These are phyloP conservation scores for Xenotilapia caudafasciata DNA, from an alignment of 2,113 vertebrate species.

Conservation along the genomic window DNA sequence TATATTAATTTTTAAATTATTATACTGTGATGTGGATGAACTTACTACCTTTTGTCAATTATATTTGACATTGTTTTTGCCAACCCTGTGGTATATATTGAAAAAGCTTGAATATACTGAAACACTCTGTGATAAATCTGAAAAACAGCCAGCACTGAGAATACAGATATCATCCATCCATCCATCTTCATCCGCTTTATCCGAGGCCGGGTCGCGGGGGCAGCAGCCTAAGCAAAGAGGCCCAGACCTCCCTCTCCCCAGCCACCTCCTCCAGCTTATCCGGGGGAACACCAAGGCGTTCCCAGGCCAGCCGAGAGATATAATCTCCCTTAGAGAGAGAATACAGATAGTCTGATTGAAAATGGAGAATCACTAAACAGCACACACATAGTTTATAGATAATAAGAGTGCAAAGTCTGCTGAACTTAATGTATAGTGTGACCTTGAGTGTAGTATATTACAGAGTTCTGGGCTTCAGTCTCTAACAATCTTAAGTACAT, in stretches of 20 bases:
- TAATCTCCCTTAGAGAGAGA: not conserved
- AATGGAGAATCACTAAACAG: not conserved
- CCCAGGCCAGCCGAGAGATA: too few species aligned
- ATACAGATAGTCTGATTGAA: not conserved
- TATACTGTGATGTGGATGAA: not conserved
- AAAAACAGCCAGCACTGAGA: not conserved
- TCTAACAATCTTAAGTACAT: constrained; percentile 30
- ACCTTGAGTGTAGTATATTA: constrained; percentile 18
- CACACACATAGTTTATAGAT: not conserved
- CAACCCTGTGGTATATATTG: not conserved
- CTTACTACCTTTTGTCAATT: not conserved
- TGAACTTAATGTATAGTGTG: constrained; percentile 8
- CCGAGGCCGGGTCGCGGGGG: too few species aligned
- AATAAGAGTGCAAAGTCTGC: not conserved
- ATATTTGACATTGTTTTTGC: not conserved
- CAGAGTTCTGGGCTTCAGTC: constrained; percentile 6
- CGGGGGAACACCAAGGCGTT: too few species aligned
- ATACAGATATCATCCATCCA: not conserved
- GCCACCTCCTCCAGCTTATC: too few species aligned
- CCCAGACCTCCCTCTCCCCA: too few species aligned
- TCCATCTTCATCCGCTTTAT: too few species aligned
- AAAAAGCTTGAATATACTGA: not conserved
- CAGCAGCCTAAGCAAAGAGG: too few species aligned
- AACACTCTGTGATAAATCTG: not conserved
- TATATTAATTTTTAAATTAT: not conserved